Conservation (phyloP, 2,113 vertebrate species). For the Pogona vitticeps region DNA sequence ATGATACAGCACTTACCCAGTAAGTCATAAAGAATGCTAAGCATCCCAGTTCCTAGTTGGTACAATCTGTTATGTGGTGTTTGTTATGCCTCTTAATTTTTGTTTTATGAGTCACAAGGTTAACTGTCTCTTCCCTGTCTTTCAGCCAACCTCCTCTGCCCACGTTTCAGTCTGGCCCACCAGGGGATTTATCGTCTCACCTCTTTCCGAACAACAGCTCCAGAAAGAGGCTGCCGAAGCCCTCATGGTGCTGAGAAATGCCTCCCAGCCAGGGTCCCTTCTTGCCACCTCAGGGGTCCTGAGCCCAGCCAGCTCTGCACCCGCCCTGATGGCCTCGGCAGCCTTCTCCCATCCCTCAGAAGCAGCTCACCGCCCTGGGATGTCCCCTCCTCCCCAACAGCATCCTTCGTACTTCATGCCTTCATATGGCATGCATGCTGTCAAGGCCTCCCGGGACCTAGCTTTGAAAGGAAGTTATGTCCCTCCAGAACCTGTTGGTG, state of each 20-base stretch:
- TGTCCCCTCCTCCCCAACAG: background rate
- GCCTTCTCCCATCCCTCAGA: background rate
- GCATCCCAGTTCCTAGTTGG: too few species aligned
- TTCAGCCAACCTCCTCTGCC: constrained; percentile 8
- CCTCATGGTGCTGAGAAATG: constrained; percentile 69
- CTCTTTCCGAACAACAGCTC: constrained; percentile 57
- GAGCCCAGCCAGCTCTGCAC: constrained; percentile 18
- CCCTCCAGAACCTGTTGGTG: background rate
- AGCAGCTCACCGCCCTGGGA: background rate
- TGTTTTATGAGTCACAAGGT: background rate
- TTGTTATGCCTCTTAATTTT: background rate
- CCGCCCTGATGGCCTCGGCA: background rate
- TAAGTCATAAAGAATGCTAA: too few species aligned
- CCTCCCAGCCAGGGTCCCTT: constrained; percentile 45
- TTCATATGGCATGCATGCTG: background rate
- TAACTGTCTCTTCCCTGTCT: constrained; percentile 8
- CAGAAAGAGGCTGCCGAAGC: constrained; percentile 71
- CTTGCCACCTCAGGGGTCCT: background rate
- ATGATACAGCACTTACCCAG: background rate
- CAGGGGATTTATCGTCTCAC: constrained; percentile 14
- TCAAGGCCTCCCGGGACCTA: background rate
- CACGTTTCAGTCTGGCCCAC: constrained; percentile 3
- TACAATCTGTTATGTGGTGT: background rate
- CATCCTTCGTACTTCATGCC: constrained; percentile 2
- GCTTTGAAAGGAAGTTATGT: background rate